Base-by-base conservation (phyloP, 2,797 vertebrate species). In the Taenioides sp. region DNA sequence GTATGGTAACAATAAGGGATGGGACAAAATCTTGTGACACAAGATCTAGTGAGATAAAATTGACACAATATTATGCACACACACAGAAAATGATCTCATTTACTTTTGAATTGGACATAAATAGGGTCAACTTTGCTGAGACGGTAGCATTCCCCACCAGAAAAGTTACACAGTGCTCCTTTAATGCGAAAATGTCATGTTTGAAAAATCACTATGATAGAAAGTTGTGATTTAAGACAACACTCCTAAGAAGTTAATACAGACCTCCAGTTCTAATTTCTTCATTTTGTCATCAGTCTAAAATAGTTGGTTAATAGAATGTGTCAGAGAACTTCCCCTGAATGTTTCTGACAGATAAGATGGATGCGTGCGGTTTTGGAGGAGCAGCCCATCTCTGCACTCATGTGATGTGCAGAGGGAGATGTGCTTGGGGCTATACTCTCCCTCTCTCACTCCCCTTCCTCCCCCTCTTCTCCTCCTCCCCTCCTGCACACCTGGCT, bases 401-500 rank as follows among this genome's bases (percentile, higher is more conserved):
- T 17, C 70, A 61, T 71, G 67, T 71, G 43, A 70, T 43, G 55
- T 67, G 67, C 65, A 43, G 69, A 71, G 74, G 71, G 74, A 75
- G 78, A 79, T 78, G 55, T 75, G 76, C 75, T 71, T 12, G 4
- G 16, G 65, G 64, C 60, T 75, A 72, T 74, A 55, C 65, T 78
- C 83, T 70, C 70, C 70, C 72, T 67, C 86, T 64, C 67, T 80
- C 84, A 1, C 52, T 54, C 7, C n/a, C n/a, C n/a, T 68, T 76
- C 78, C 78, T 76, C 68, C 80, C 76, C 80, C 78, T 80, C 71
- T 83, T 72, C 80, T 82, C 11, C 78, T 75, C 65, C 80, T 78
- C 80, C 77, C 82, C 70, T 84, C 72, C 80, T 82, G 73, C 71
- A 71, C 65, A 81, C 82, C 80, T 87, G 79, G 67, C 68, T 77